Evolutionary conservation across 1,140 invertebrate genomes (phyloP), one percentile per base, ranked within the genome.

Genomic region (Drosophila bocqueti): DNA sequence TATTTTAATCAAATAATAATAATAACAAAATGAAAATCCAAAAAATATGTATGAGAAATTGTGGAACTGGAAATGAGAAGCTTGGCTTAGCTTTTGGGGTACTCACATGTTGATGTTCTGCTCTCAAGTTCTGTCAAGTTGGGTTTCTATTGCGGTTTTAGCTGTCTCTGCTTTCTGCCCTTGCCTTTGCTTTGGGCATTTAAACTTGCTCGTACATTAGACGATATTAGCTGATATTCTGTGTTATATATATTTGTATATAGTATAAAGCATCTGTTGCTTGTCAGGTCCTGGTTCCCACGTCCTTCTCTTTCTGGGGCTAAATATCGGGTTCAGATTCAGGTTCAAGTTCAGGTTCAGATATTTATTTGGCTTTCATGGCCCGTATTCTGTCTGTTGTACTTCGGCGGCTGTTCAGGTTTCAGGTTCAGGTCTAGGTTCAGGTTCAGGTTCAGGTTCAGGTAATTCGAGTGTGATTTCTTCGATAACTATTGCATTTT

Each of bases 401-500:
- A 54, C 52, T 54, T 5, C 1, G 13, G 31, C 52, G 18, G 52
- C 52, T 21, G 7, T 34, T 52, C 10, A 18, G 29, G 29, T 18
- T 50, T 26, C 21, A n/a, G 13, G 13, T 31, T 3, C 5, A 4
- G 16, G 26, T 29, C 13, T 5, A 18, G 50, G 10, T 34, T 52
- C 5, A 2, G 46, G 15, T 26, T 54, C 3, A 21, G 29, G n/a
- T 47, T 36, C n/a, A 26, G 40, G 13, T 50, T 68, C 66, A 68
- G 66, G 66, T 68, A 68, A 16, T 47, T 67, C 31, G 21, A 67
- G 65, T 52, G 26, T 34, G 15, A 7, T 24, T 45, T 49, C 40
- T 29, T 16, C n/a, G 24, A 18, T 11, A 67, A 67, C 63, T 69
- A 52, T 67, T 67, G 36, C 63, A 69, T 69, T 67, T 45, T 52